Conservation (phyloP, 2,113 vertebrate species). For the Tapirus terrestris region DNA sequence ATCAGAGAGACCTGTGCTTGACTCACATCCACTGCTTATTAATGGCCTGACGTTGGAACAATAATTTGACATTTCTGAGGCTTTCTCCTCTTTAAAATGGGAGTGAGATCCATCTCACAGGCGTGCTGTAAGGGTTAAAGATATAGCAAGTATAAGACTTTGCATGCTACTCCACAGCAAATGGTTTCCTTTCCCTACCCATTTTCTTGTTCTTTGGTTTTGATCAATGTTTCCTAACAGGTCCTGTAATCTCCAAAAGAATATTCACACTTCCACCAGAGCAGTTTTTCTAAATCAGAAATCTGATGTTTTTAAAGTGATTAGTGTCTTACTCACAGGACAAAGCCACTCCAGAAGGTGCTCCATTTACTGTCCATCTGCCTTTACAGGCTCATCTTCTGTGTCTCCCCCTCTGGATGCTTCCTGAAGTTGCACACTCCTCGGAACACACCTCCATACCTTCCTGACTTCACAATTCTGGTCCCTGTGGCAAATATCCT, state of each 20-base stretch:
- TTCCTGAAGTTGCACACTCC: not conserved
- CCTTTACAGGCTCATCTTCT: not conserved
- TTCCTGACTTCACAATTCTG: not conserved
- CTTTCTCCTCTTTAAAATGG: not conserved
- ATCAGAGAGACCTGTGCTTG: not conserved
- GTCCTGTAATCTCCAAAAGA: not conserved
- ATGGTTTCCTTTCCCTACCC: not conserved
- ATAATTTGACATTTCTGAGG: not conserved
- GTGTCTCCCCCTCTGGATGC: not conserved
- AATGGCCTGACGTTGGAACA: not conserved
- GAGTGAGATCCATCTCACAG: not conserved
- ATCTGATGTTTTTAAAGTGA: not conserved
- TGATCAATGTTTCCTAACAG: conserved; percentile 4
- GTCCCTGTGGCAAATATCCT: not conserved
- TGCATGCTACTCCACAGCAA: not conserved
- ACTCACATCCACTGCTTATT: not conserved
- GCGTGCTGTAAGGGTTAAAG: not conserved
- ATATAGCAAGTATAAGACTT: not conserved
- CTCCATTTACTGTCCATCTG: not conserved
- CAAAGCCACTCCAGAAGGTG: not conserved
- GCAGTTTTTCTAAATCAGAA: not conserved
- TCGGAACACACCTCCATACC: not conserved
- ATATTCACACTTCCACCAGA: not conserved
- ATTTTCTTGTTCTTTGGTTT: not conserved
- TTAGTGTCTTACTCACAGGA: not conserved